Conservation (phyloP, 2,797 vertebrate genomes). For the Sardinella longiceps region DNA sequence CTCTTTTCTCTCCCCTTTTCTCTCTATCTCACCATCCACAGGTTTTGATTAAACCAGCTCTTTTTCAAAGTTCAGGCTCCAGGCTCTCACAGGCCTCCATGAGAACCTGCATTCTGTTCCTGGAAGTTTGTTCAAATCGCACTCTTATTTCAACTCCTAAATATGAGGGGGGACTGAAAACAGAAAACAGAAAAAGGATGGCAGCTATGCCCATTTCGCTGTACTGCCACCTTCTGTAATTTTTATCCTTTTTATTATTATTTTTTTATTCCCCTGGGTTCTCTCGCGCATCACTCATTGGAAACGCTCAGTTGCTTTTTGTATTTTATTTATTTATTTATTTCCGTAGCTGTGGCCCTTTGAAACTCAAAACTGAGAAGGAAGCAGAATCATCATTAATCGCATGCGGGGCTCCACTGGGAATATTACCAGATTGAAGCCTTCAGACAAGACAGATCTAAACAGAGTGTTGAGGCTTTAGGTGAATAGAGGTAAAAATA, state of each 20-base stretch:
- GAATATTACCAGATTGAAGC: conserved; percentile 47
- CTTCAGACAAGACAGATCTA: conserved; percentile 54
- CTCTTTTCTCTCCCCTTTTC: neutral
- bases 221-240: conserved; percentile 45
- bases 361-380: conserved; percentile 69
- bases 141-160: conserved; percentile 51
- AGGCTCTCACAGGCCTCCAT: conserved; percentile 34
- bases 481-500: conserved; percentile 55
- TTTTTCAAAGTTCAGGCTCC: conserved; percentile 9
- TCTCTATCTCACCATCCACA: neutral
- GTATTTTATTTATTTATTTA: neutral
- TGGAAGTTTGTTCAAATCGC: neutral
- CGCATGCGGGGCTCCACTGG: conserved; percentile 56
- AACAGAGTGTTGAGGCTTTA: conserved; percentile 54
- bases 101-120: neutral
- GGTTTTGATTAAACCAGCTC: conserved; percentile 42
- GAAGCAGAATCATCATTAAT: conserved; percentile 63
- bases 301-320: conserved; percentile 58
- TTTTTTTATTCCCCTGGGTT: conserved; percentile 60
- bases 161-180: conserved; percentile 28
- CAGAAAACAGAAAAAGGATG: conserved; percentile 59
- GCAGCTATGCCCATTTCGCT: conserved; percentile 55
- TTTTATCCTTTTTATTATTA: no score
- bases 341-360: conserved; percentile 47
- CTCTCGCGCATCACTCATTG: conserved; percentile 56